Percentiles rank a stretch among this genome's conserved stretches.
Conservation (phyloP, 2,797 vertebrate genomes). For the Mus spretus region DNA sequence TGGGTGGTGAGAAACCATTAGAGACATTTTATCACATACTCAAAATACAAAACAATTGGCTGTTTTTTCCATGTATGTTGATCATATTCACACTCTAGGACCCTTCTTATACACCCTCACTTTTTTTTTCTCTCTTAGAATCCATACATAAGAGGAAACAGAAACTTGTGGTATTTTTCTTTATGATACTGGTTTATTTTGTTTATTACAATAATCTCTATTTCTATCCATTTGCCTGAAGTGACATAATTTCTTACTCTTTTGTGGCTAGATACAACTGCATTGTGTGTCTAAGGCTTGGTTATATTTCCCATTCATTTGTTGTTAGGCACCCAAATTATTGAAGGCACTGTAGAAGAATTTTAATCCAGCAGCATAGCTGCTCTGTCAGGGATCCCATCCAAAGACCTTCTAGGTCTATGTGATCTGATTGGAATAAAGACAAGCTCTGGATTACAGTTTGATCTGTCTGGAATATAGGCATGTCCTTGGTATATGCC, state of each 20-base stretch:
- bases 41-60: background rate
- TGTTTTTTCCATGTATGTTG: background rate
- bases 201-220: background rate
- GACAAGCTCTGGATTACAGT: background rate
- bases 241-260: background rate
- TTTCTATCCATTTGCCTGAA: background rate
- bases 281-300: background rate
- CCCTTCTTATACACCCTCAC: background rate
- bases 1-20: background rate
- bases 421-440: background rate
- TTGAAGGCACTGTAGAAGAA: background rate
- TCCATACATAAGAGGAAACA: background rate
- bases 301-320: background rate
- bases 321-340: background rate
- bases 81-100: background rate
- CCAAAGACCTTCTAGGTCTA: background rate
- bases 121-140: background rate
- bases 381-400: background rate
- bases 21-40: background rate
- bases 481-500: background rate
- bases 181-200: background rate
- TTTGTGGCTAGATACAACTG: background rate
- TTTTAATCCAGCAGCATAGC: background rate
- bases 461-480: background rate
- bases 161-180: background rate